Evolutionary conservation across 2,113 vertebrate species (phyloP).

Genomic region (Apteryx owenii): DNA sequence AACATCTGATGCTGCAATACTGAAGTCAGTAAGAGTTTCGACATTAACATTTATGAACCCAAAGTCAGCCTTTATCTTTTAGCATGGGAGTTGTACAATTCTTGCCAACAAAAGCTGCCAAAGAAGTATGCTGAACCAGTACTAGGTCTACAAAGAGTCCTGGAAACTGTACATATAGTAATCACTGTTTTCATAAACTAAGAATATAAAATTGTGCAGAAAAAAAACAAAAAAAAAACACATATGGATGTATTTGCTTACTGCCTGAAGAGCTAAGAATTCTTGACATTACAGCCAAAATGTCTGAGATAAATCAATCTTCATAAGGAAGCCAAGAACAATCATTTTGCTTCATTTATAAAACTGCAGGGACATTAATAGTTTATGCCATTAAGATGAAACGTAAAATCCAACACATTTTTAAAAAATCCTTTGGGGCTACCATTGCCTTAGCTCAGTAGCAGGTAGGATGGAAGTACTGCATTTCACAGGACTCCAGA

Average conservation of each 20-base stretch:
- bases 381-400: background rate
- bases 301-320: background rate
- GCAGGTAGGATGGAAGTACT: background rate
- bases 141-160: background rate
- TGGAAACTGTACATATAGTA: background rate
- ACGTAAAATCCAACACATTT: background rate
- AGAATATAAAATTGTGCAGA: background rate
- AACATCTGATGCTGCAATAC: background rate
- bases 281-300: background rate
- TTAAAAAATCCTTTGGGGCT: background rate
- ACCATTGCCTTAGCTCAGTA: background rate
- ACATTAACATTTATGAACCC: background rate
- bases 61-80: background rate
- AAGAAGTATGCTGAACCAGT: background rate
- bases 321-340: background rate
- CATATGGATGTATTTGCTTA: background rate
- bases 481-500: accelerated
- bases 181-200: background rate
- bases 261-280: background rate
- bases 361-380: background rate
- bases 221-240: too few relatives aligned
- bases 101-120: background rate
- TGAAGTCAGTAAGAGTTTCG: background rate
- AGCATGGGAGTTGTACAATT: background rate
- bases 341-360: background rate